Conservation (phyloP, 1,140 invertebrate species). For the Leptoteleia sp. region DNA sequence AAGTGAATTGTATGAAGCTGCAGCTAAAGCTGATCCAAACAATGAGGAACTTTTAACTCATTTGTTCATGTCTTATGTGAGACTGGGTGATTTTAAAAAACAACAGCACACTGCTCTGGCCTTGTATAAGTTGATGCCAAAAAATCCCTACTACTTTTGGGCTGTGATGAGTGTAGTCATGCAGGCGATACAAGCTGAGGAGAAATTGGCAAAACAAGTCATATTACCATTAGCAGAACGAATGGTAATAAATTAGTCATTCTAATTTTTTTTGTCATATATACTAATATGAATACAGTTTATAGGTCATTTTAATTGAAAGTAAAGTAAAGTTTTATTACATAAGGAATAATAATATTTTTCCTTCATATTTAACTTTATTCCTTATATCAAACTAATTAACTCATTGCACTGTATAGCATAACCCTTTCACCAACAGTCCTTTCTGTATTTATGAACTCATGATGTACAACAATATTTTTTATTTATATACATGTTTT, state of each 20-base stretch:
- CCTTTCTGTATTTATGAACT: too few relatives aligned
- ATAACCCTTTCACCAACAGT: too few relatives aligned
- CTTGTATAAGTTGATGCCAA: slow-evolving; percentile 94
- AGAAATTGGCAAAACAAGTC: slow-evolving; percentile 76
- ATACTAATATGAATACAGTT: too few relatives aligned
- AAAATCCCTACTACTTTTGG: slow-evolving; percentile 99
- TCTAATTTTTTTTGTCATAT: too few relatives aligned
- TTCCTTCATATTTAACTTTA: too few relatives aligned
- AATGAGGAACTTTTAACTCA: slow-evolving; percentile 96
- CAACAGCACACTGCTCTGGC: slow-evolving; percentile 94
- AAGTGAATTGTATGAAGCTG: slow-evolving; percentile 93
- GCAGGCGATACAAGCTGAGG: slow-evolving; percentile 85
- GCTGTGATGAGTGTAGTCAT: slow-evolving; percentile 97
- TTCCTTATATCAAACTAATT: too few relatives aligned
- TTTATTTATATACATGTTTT: too few relatives aligned
- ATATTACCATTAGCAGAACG: slow-evolving; percentile 91
- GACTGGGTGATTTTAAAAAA: slow-evolving; percentile 93
- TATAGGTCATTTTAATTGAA: too few relatives aligned
- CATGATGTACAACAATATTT: too few relatives aligned
- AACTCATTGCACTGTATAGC: too few relatives aligned
- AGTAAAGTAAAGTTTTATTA: too few relatives aligned
- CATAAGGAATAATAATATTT: too few relatives aligned
- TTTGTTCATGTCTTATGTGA: slow-evolving; percentile 97
- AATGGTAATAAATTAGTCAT: slow-evolving; percentile 84
- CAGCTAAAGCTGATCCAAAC: slow-evolving; percentile 90